These are phyloP conservation scores for Stylophora pistillata DNA, from an alignment of 64 coral and sea anemone genomes.

Conservation along the genomic window DNA sequence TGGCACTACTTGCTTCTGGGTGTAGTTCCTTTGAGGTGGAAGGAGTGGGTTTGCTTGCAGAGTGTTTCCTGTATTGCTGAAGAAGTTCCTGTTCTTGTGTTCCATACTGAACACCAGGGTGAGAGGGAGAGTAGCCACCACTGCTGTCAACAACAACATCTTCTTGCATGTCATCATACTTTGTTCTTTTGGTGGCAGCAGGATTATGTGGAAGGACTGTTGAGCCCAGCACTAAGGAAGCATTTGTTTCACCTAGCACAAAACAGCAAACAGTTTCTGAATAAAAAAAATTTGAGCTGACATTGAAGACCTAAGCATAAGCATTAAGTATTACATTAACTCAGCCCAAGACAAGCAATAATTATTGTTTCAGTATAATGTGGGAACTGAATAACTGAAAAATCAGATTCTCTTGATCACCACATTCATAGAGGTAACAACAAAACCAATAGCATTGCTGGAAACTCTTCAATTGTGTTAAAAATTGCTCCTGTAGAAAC, in stretches of 20 bases:
- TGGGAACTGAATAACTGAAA: too few relatives aligned
- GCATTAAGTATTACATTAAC: too few relatives aligned
- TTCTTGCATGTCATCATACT: constrained; percentile 6
- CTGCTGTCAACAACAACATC: neutral
- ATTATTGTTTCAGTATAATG: too few relatives aligned
- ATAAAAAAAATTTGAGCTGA: too few relatives aligned
- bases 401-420: too few relatives aligned
- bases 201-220: neutral
- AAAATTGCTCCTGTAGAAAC: too few relatives aligned
- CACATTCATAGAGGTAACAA: too few relatives aligned
- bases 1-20: neutral
- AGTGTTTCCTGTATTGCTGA: constrained; percentile 48
- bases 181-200: constrained; percentile 9
- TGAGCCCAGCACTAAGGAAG: neutral
- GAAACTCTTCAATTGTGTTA: too few relatives aligned
- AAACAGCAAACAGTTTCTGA: neutral
- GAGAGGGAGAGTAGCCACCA: constrained; percentile 78
- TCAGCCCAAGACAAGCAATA: too few relatives aligned
- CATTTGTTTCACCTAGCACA: constrained; percentile 1
- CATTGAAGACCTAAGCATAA: too few relatives aligned
- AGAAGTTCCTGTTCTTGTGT: constrained; percentile 64
- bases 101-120: constrained; percentile 71
- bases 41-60: neutral
- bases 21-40: neutral
- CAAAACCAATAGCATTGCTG: too few relatives aligned